Base-by-base conservation (phyloP, 2,797 vertebrate species). In the Danionella dracula region DNA sequence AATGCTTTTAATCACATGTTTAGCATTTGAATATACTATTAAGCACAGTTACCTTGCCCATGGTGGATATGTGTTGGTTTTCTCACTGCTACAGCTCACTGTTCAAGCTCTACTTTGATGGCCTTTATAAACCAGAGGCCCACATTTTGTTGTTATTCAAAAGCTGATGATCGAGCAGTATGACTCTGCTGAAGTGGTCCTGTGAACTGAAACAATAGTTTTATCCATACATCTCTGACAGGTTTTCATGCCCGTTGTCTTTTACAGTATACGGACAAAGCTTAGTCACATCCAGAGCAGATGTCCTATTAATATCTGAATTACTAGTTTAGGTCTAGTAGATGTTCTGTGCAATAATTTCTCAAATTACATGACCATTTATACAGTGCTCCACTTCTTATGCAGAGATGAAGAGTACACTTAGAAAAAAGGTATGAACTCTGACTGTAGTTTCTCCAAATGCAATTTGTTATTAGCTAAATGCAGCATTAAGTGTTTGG, bases 121-220 rank as follows among this genome's bases (percentile, higher is more conserved):
- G 20, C 70, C 74, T 74, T 65, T 82, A 76, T 48, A 77, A 80
- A 50, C 74, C 79, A 54, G 4, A 64, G 76, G 76, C 78, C 68
- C 66, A 68, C 67, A 75, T 76, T 66, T 77, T 77, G 80, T 89
- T 89, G 87, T 89, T 85, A 88, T 89, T 86, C 83, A 87, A 83
- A 88, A 88, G 73, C 77, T 89, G 89, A 87, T 89, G 88, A 90
- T 84, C 77, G 79, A 75, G 87, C 88, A 87, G 74, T 81, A 82
- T 79, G 78, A 78, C 78, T 87, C 82, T 86, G 86, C 85, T 90
- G 86, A 88, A 85, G 60, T 23, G 72, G 76, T 82, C 67, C 78
- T 70, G 76, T 79, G 76, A 86, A 84, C 73, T 74, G 49, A 74
- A 73, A 88, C 87, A 89, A 88, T 85, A 68, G 77, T 69, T 79